Percentiles rank a stretch among this genome's conserved stretches.
phyloP scores from a whole-genome alignment of 2,113 vertebrate species.

The Pteruthius melanotis region DNA sequence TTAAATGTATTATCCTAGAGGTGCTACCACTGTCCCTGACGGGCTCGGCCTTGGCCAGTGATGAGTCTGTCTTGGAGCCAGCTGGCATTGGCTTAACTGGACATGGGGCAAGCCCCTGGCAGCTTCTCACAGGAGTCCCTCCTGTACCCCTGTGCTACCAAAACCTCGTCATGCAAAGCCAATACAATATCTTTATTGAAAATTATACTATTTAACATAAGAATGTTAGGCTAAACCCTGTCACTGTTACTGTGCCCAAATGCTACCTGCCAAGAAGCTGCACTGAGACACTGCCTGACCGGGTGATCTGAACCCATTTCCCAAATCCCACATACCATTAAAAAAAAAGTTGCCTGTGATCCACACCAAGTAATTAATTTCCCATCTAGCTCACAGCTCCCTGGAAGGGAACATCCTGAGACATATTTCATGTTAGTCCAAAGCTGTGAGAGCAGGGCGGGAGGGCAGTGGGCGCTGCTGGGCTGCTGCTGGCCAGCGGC shows the following conservation, averaged over 20 bases:
- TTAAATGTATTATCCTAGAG: neutral
- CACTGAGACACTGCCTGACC: neutral
- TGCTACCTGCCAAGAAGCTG: neutral
- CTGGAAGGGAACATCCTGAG: neutral
- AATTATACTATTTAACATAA: neutral
- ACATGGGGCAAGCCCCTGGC: neutral
- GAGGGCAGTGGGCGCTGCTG: accelerated
- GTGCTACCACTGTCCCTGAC: too few relatives aligned
- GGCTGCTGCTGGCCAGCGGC: accelerated
- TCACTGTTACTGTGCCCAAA: neutral
- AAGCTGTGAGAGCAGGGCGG: accelerated
- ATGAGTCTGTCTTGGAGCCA: neutral
- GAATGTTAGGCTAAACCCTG: neutral
- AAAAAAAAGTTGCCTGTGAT: neutral
- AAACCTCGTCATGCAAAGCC: neutral
- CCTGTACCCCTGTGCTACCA: neutral
- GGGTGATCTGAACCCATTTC: neutral
- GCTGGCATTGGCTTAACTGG: neutral
- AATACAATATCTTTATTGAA: neutral
- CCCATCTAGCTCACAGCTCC: neutral
- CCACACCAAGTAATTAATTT: neutral
- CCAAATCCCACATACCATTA: neutral
- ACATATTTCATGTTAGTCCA: neutral
- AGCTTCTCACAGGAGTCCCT: neutral
- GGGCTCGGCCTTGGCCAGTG: neutral